Evolutionary conservation across 2,113 vertebrate species (phyloP).

Genomic region (Bungarus multicinctus): DNA sequence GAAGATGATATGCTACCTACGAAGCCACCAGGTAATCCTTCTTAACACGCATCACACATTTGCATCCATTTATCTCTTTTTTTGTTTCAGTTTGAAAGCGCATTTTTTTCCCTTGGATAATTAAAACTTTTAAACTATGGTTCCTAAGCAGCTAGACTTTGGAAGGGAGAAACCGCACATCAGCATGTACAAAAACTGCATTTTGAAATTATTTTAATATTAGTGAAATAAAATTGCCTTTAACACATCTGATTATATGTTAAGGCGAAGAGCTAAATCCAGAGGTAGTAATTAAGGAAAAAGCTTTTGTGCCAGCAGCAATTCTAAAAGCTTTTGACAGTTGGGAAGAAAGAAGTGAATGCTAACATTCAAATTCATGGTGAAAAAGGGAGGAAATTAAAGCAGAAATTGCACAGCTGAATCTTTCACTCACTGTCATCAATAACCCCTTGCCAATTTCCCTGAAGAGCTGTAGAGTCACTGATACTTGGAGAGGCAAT

Average conservation of each 20-base stretch:
- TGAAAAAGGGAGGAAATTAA: not conserved
- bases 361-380: slow-evolving; percentile 22
- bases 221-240: slow-evolving; percentile 35
- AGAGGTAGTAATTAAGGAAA: slow-evolving; percentile 31
- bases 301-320: slow-evolving; percentile 24
- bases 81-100: not conserved
- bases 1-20: not conserved
- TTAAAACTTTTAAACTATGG: slow-evolving; percentile 13
- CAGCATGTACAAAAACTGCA: slow-evolving; percentile 6
- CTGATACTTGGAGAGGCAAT: not conserved
- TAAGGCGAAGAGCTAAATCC: slow-evolving; percentile 21
- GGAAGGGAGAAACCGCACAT: slow-evolving; percentile 3
- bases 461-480: not conserved
- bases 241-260: slow-evolving; percentile 23
- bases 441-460: not conserved
- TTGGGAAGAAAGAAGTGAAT: slow-evolving; percentile 16
- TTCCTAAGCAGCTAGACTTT: not conserved
- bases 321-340: slow-evolving; percentile 22
- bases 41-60: not conserved
- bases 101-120: not conserved
- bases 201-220: slow-evolving; percentile 30
- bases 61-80: not conserved
- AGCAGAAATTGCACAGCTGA: not conserved
- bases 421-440: not conserved
- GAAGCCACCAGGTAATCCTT: not conserved